These are phyloP conservation scores for Lasiommata megera DNA, from an alignment of 2,888 invertebrate species.

Conservation along the genomic window DNA sequence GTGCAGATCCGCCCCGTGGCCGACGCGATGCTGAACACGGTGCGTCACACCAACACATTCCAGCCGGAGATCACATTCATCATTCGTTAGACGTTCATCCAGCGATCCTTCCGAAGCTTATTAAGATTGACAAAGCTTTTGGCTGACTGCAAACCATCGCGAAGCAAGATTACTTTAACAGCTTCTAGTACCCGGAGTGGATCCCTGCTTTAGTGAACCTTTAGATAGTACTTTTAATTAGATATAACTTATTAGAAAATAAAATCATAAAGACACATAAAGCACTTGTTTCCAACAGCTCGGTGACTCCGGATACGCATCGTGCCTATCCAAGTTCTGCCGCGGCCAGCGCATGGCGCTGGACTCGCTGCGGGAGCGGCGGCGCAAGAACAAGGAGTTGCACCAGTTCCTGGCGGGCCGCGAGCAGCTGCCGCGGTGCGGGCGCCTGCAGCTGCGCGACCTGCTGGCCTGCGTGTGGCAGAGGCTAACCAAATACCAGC, in stretches of 20 bases:
- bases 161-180: too few relatives aligned
- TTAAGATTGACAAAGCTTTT: too few relatives aligned
- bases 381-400: conserved; percentile 89
- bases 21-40: conserved; percentile 65
- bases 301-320: conserved; percentile 88
- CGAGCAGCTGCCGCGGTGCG: conserved; percentile 90
- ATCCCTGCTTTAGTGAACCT: too few relatives aligned
- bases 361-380: conserved; percentile 87
- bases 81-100: conserved; percentile 49
- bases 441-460: conserved; percentile 91
- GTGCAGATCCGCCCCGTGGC: conserved; percentile 63
- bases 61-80: too few relatives aligned
- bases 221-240: too few relatives aligned
- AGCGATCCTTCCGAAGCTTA: too few relatives aligned
- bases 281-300: conserved; percentile 80
- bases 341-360: conserved; percentile 93
- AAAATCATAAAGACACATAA: too few relatives aligned
- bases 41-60: conserved; percentile 34
- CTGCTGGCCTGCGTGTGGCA: conserved; percentile 82
- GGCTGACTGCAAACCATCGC: too few relatives aligned
- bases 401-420: conserved; percentile 88
- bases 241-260: too few relatives aligned
- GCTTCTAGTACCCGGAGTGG: too few relatives aligned
- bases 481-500: conserved; percentile 75
- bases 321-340: conserved; percentile 90